Base-by-base conservation (phyloP, 2,797 vertebrate species). In the Gallinago solitaria region DNA sequence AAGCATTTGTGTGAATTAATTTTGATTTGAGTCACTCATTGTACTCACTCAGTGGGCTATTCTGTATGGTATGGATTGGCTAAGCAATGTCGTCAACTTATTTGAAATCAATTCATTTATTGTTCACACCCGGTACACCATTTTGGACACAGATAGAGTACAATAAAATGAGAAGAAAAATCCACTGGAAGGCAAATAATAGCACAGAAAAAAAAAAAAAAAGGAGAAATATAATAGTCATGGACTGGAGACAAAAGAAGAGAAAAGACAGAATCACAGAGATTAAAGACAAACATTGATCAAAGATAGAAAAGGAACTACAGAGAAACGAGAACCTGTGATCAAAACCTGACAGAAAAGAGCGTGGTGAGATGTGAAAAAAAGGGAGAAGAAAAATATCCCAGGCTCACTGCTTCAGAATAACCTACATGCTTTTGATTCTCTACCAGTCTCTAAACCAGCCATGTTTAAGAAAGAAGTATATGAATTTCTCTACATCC, bases 261-360 rank as follows among this genome's bases (percentile, higher is more conserved):
- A 74, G 71, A 89, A 87, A 69, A 92, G 84, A 86, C 48, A 87
- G 86, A 89, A 89, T 63, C 15, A 18, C 11, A 9, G 75, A 87
- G 94, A 94, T 96, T 89, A 96, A 96, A 96, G 91, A 74, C 59
- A 83, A 96, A 76, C 43, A 87, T 63, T 87, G 94, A 96, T 94
- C 93, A 96, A 96, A 96, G 87, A 80, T 0, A 85, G 93, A 81
- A 93, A 74, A 90, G 71, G 57, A 93, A 69, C 56, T 57, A 61
- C 88, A 94, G 86, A 88, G 51, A 93, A 94, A 84, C 0, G 30
- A 89, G 80, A 90, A 77, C 39, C 45, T 83, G 75, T 89, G 95
- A 96, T 95, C 94, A 96, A 95, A 96, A 84, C 53, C 75, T 85
- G 53, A 90, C n/a, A 53, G 90, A 89, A 89, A 87, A 60, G 33